Base-by-base conservation (phyloP, 2,113 vertebrate species). In the Mellivora capensis region DNA sequence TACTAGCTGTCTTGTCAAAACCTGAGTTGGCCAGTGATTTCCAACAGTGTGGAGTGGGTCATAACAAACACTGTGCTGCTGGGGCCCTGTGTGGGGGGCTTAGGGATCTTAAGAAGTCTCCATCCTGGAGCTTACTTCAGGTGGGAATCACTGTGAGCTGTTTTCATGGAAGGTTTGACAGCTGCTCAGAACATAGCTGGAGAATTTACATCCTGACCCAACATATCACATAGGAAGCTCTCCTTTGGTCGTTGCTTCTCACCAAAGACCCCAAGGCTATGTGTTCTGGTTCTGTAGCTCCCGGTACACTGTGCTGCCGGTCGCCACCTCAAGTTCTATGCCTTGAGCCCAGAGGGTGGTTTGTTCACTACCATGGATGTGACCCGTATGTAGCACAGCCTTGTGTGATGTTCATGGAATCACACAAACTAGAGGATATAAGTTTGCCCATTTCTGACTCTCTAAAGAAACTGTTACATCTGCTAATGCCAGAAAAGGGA, bases 221-320 rank as follows among this genome's bases (percentile, higher is more conserved):
- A 54, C 52, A 10, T 1, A 14, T 25, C 67, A 7, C 1, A 4
- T 8, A 7, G 52, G 3, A 52, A 49, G 11, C 6, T 18, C 12
- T 14, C 15, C 77, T 80, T 57, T 4, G 11, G 13, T 9, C 25
- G 18, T 17, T 31, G 52, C 64, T 67, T 27, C 54, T 69, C 23
- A 1, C 4, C 20, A 0, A 21, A 4, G 37, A 25, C 21, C 6
- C 91, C 20, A 17, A 17, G n/a, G 20, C 18, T 6, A 0, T 1
- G 4, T 29, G 17, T 39, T 23, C 39, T 47, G 6, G 3, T 18
- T 64, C n/a, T 42, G 14, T 13, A 11, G 9, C 21, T 47, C 44
- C 12, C 4, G 0, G 2, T 4, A 0, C 0, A 20, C 44, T 39
- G 0, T 49, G 59, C 20, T 2, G 2, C 31, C 4, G 1, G 37